Conservation (phyloP, 2,797 vertebrate genomes). For the Lepilemur ruficaudatus region DNA sequence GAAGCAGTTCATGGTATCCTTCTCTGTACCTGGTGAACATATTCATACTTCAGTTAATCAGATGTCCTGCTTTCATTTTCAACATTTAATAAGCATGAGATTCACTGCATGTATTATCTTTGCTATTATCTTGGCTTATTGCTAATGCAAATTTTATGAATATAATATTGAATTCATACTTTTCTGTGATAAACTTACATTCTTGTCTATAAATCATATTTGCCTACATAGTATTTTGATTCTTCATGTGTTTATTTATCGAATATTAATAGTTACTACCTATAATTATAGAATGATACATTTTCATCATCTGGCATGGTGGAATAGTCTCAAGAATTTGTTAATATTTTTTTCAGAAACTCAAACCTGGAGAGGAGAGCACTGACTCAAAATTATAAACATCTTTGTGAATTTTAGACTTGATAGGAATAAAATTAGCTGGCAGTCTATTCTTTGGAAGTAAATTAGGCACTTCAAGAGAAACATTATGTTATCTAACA, state of each 20-base stretch:
- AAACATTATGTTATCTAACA: neutral
- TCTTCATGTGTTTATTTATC: neutral
- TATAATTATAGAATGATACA: neutral
- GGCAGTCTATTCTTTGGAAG: neutral
- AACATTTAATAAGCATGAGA: neutral
- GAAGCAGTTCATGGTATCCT: neutral
- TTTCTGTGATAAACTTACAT: neutral
- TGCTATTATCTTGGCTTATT: neutral
- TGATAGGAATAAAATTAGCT: neutral
- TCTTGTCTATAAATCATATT: neutral
- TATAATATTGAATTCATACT: neutral
- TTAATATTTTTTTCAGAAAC: neutral
- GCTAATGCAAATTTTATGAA: neutral
- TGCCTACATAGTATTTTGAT: neutral
- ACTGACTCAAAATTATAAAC: slow-evolving; percentile 1
- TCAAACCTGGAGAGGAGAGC: neutral
- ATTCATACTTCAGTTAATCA: neutral
- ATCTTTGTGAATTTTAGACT: neutral
- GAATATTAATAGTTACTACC: neutral
- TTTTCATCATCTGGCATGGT: neutral
- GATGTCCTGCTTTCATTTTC: neutral
- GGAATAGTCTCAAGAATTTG: neutral
- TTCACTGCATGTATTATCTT: neutral
- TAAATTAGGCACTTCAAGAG: neutral
- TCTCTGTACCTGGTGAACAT: neutral